Evolutionary conservation across 2,888 invertebrate genomes (phyloP).

Genomic region (Folsomia candida): DNA sequence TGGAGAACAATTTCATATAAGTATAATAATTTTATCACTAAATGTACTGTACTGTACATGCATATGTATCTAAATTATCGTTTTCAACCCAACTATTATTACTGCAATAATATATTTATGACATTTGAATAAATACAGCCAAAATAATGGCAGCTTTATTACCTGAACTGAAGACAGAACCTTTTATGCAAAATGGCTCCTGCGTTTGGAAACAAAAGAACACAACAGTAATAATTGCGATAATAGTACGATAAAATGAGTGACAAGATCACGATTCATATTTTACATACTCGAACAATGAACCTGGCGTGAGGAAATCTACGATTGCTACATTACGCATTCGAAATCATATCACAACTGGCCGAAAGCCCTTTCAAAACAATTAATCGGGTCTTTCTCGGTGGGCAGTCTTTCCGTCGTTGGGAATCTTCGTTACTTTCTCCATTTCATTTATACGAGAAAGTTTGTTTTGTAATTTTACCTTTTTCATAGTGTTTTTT

Average conservation of each 20-base stretch:
- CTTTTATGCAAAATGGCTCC: no score
- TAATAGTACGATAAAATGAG: neutral
- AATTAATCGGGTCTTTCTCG: conserved; percentile 33
- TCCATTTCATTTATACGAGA: neutral
- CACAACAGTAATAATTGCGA: neutral
- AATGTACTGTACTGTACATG: no score
- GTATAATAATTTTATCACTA: no score
- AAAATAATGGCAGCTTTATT: neutral
- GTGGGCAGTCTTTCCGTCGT: conserved; percentile 48
- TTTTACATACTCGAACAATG: neutral
- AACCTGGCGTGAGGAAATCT: neutral
- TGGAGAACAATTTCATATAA: no score
- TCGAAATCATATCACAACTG: conserved; percentile 16
- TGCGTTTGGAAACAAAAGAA: neutral
- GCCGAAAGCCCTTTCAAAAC: conserved; percentile 6
- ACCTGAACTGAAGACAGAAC: neutral
- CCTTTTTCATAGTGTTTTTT: conserved; percentile 3
- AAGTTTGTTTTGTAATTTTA: conserved; percentile 9
- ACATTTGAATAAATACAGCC: neutral
- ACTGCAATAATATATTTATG: no score
- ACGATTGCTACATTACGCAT: no score
- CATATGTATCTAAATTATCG: no score
- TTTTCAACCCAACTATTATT: no score
- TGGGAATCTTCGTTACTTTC: neutral
- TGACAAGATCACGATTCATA: neutral